phyloP scores from a whole-genome alignment of 2,888 invertebrate species.

The Strigamia maritima region DNA sequence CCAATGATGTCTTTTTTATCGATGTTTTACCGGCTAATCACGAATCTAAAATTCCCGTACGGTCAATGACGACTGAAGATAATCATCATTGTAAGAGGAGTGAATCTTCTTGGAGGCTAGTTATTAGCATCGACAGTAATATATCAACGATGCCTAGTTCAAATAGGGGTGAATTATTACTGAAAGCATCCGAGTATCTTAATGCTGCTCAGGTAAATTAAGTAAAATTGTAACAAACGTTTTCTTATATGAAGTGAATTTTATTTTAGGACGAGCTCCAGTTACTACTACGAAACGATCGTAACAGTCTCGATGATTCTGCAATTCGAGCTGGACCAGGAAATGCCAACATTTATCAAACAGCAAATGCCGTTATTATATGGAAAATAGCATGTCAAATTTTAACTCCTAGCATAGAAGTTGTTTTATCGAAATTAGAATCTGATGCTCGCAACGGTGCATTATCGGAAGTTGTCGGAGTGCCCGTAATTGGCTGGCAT shows the following conservation, averaged over 20 bases:
- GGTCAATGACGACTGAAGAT: neutral
- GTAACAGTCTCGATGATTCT: conserved; percentile 42
- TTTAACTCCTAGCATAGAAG: conserved; percentile 6
- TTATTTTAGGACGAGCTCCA: conserved; percentile 41
- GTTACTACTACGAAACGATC: conserved; percentile 41
- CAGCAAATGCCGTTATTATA: conserved; percentile 42
- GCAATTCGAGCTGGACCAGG: conserved; percentile 45
- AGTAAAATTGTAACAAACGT: neutral
- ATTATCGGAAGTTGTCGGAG: conserved; percentile 64
- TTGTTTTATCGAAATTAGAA: conserved; percentile 60
- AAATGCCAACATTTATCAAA: conserved; percentile 42
- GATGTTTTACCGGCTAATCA: conserved; percentile 56
- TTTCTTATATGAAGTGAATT: neutral
- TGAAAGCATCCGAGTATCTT: conserved; percentile 36
- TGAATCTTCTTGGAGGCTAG: conserved; percentile 11
- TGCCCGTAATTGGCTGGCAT: conserved; percentile 71
- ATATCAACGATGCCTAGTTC: neutral
- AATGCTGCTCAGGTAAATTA: conserved; percentile 37
- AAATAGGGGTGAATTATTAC: neutral
- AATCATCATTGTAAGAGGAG: conserved; percentile 15
- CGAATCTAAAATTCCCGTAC: conserved; percentile 36
- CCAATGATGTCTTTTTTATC: conserved; percentile 66
- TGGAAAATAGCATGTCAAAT: conserved; percentile 39
- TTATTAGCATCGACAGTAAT: conserved; percentile 22
- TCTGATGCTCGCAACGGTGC: conserved; percentile 70